phyloP scores from a whole-genome alignment of 2,113 vertebrate genomes.

The Aspiorhynchus laticeps region DNA sequence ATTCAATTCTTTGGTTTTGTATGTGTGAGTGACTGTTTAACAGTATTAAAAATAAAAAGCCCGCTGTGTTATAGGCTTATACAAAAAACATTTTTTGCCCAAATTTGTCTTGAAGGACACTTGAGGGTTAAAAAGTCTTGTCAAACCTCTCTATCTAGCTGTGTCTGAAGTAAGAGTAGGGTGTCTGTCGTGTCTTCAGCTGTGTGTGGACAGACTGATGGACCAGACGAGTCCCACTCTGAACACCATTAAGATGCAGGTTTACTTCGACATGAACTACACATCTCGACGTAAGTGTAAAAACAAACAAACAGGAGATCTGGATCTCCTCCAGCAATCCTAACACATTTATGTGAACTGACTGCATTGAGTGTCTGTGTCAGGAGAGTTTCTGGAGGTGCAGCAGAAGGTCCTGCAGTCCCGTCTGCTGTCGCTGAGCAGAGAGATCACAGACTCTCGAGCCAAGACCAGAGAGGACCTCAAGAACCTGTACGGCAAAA shows the following conservation, averaged over 20 bases:
- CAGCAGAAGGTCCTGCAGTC: constrained; percentile 76
- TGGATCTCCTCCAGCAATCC: neutral
- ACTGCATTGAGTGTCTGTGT: neutral
- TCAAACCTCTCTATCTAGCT: too few species aligned
- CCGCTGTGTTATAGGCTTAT: too few species aligned
- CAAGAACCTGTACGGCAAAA: constrained; percentile 78
- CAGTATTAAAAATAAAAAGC: too few species aligned
- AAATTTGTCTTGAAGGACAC: too few species aligned
- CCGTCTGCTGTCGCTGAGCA: constrained; percentile 74
- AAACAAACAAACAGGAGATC: neutral
- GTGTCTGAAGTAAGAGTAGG: too few species aligned
- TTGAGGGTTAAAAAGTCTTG: too few species aligned
- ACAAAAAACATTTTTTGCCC: too few species aligned
- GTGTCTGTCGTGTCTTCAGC: constrained; percentile 66
- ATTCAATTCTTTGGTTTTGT: too few species aligned
- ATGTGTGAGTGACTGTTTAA: too few species aligned
- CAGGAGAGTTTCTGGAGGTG: constrained; percentile 84
- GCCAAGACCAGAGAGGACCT: constrained; percentile 73
- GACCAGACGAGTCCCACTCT: constrained; percentile 83
- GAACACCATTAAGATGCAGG: constrained; percentile 96
- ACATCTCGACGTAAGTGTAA: constrained; percentile 81
- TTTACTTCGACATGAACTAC: constrained; percentile 91
- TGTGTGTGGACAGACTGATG: constrained; percentile 82
- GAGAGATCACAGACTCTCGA: constrained; percentile 82
- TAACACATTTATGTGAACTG: too few species aligned